Evolutionary conservation across 2,888 invertebrate species (phyloP), one percentile per base, ranked within the genome.

Genomic region (Drosophila fungiperda): DNA sequence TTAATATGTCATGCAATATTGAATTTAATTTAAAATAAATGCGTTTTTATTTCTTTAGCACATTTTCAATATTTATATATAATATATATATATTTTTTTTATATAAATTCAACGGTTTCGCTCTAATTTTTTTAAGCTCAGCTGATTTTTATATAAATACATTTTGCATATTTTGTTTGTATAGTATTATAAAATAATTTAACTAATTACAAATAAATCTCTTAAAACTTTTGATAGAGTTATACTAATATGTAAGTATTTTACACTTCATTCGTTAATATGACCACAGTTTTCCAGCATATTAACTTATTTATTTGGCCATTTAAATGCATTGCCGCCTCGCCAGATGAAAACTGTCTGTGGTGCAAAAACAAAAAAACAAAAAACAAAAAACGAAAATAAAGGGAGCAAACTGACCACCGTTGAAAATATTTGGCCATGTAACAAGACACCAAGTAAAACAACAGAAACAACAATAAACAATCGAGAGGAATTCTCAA

Each of bases 401-500:
- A n/a, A 45, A 26, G 36, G 17, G 15, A 26, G n/a, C 26, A 38
- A 48, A 20, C 42, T 68, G 54, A 53, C 63, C 53, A 35, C n/a
- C 57, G 50, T 48, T 57, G 54, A 36, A 40, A 55, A 42, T 68
- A 38, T 36, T 57, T 59, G 61, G 33, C 54, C 54, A 40, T 9
- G 26, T 23, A 59, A 58, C 50, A 63, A 45, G 53, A 52, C 42
- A 42, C 15, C 42, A 35, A 29, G 17, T 35, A 35, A 42, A 54
- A 36, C 57, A 54, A 48, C 20, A 54, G 38, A 23, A 61, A 40
- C 17, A 33, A 40, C 8, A 66, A 54, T n/a, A 53, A 65, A 38
- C 36, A 61, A 32, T n/a, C 57, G 54, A 20, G 26, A 53, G 45
- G 17, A 53, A 65, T 55, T 67, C 40, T 38, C 71, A 78, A 80